Evolutionary conservation across 2,797 vertebrate species (phyloP).

Genomic region (Gymnothorax reevesii): DNA sequence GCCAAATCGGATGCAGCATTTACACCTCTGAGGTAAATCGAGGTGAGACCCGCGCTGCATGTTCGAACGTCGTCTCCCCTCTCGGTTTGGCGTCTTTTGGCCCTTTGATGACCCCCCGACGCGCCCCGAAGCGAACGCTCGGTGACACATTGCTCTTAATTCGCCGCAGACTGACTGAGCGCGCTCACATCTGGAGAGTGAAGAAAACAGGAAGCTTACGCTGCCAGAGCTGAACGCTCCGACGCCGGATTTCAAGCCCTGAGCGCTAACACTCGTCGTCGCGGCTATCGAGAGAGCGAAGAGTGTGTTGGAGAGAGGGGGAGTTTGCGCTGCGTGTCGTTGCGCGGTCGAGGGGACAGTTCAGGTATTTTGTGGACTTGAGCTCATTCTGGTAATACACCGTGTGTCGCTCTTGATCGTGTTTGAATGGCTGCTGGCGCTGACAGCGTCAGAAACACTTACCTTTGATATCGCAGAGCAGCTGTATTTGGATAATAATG

Average conservation of each 20-base stretch:
- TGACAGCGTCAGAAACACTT: conserved; percentile 26
- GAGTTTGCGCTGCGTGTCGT: conserved; percentile 31
- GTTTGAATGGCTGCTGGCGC: conserved; percentile 44
- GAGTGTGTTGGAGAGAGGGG: conserved; percentile 55
- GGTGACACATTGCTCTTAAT: background rate
- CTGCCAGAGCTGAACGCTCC: background rate
- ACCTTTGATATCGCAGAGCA: background rate
- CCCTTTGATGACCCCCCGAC: background rate
- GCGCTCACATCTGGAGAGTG: background rate
- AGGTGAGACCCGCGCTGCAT: too few species aligned
- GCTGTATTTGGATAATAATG: conserved; percentile 47
- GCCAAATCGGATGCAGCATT: too few species aligned
- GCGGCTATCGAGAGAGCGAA: conserved; percentile 42
- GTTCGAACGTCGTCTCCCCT: background rate
- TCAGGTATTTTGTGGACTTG: conserved; percentile 20
- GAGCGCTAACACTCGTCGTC: conserved; percentile 77
- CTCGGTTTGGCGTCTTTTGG: background rate
- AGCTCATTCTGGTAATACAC: conserved; percentile 4
- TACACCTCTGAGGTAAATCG: too few species aligned
- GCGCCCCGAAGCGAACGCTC: background rate
- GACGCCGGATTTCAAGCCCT: background rate
- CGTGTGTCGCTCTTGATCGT: background rate
- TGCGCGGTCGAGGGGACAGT: background rate
- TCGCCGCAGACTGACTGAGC: background rate
- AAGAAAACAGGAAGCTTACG: background rate